Evolutionary conservation across 2,888 invertebrate species (phyloP).

Genomic region (Noctua fimbriata): DNA sequence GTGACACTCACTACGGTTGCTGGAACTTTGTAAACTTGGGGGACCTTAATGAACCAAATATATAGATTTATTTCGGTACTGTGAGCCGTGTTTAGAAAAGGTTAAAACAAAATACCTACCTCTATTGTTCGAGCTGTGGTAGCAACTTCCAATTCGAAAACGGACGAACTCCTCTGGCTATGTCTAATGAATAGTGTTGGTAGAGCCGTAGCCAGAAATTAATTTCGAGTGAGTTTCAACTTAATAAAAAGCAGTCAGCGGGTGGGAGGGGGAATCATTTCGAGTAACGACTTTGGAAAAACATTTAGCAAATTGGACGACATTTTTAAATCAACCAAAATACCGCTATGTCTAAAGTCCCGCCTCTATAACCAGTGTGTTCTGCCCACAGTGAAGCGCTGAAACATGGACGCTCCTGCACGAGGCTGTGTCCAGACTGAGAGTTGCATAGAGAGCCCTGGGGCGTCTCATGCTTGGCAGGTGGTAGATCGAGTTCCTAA

Average conservation of each 20-base stretch:
- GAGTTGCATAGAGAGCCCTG: no score
- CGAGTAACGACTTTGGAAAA: neutral
- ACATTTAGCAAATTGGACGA: no score
- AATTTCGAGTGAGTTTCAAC: neutral
- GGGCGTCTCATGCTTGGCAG: no score
- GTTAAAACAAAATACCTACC: neutral
- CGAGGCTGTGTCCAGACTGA: no score
- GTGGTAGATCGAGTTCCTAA: no score
- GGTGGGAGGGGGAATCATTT: neutral
- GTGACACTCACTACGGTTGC: neutral
- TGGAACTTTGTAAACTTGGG: neutral
- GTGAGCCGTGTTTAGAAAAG: neutral
- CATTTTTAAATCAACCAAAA: no score
- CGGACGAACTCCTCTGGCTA: neutral
- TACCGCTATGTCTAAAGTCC: no score
- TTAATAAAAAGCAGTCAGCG: neutral
- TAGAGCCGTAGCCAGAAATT: neutral
- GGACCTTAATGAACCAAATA: neutral
- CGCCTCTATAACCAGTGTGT: no score
- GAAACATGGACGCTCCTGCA: no score
- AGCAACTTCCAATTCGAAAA: neutral
- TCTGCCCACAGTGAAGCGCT: no score
- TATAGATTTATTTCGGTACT: neutral
- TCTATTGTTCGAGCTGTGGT: neutral
- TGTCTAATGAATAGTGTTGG: neutral